These are phyloP conservation scores for Eriocheir sinensis DNA, from an alignment of 1,140 invertebrate species.

Conservation along the genomic window DNA sequence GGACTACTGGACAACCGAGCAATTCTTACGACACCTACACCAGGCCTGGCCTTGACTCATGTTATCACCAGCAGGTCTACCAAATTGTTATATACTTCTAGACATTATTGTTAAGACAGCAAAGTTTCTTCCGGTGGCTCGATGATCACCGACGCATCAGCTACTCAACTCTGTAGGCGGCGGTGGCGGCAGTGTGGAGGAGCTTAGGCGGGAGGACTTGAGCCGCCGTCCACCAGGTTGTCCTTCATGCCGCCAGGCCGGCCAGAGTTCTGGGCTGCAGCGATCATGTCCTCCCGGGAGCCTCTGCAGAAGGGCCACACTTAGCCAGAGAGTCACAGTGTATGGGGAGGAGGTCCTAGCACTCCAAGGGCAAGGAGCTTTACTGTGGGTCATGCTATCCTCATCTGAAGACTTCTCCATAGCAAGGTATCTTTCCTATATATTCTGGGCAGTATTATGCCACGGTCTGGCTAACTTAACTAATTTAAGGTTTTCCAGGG, in stretches of 20 bases:
- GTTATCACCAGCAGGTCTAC: not conserved
- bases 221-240: conserved; percentile 64
- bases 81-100: not conserved
- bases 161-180: not conserved
- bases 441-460: no score
- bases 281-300: conserved; percentile 74
- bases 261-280: conserved; percentile 68
- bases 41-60: not conserved
- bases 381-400: not conserved
- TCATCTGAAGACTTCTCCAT: not conserved
- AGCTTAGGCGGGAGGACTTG: conserved; percentile 49
- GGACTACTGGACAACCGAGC: not conserved
- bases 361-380: not conserved
- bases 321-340: not conserved
- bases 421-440: no score
- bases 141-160: not conserved
- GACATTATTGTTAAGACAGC: not conserved
- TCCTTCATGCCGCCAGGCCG: conserved; percentile 69
- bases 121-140: not conserved
- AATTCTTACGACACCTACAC: not conserved
- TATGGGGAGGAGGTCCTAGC: no score
- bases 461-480: no score
- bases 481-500: not conserved
- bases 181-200: not conserved
- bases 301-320: conserved; percentile 37